Percentiles rank a stretch among this genome's conserved stretches.
Evolutionary conservation across 2,797 vertebrate species (phyloP).

Genomic region (Platyrinchus mystaceus): DNA sequence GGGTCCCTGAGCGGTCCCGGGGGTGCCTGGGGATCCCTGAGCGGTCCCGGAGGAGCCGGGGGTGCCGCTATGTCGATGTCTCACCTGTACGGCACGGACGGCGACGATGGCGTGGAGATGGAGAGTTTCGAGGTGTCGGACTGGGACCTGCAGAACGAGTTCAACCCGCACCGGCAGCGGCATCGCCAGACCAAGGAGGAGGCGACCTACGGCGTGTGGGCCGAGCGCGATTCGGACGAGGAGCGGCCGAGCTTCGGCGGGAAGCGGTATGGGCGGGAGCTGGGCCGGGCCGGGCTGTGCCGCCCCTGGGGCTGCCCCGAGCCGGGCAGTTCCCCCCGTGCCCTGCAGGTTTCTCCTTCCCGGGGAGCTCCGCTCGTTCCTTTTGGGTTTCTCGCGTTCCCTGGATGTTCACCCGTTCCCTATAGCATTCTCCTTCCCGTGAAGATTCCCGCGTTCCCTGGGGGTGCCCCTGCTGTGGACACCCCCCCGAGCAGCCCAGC

Average conservation of each 20-base stretch:
- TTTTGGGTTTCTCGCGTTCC: neutral
- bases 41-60: no score
- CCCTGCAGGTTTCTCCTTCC: neutral
- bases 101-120: slow-evolving; percentile 90
- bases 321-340: neutral
- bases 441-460: no score
- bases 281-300: neutral
- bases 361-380: neutral
- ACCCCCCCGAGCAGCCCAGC: fast-evolving
- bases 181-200: slow-evolving; percentile 94
- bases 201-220: slow-evolving; percentile 95
- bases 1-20: neutral
- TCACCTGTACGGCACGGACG: slow-evolving; percentile 89
- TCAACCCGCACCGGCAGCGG: slow-evolving; percentile 93
- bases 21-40: no score
- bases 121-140: slow-evolving; percentile 96
- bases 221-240: slow-evolving; percentile 92
- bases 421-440: neutral
- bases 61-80: slow-evolving; percentile 88
- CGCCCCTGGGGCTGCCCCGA: no score
- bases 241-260: slow-evolving; percentile 94
- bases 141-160: slow-evolving; percentile 97
- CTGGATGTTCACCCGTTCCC: neutral
- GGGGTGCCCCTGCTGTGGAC: fast-evolving
- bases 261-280: slow-evolving; percentile 79